Evolutionary conservation across 2,888 invertebrate genomes (phyloP).

Genomic region (Cacoxenus indagator): DNA sequence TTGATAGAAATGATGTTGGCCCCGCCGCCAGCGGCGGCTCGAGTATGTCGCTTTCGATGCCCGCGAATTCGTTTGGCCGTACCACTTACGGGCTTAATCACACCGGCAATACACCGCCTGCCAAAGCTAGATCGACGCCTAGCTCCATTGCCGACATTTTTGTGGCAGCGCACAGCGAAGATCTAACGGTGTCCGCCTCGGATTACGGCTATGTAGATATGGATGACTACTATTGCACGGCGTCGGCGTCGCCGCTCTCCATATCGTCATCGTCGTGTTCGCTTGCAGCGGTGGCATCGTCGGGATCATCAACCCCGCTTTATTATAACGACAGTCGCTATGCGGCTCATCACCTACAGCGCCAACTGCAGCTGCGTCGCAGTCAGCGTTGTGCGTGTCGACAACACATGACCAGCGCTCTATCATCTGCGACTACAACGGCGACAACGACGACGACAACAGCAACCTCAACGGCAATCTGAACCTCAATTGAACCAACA

Average conservation of each 20-base stretch:
- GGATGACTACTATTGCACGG: neutral
- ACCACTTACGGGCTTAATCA: neutral
- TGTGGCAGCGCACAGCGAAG: conserved; percentile 3
- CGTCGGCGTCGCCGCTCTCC: conserved; percentile 20
- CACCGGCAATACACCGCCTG: neutral
- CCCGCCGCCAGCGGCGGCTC: neutral
- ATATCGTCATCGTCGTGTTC: conserved; percentile 7
- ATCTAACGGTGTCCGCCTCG: neutral
- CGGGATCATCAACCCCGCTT: neutral
- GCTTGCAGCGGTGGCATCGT: neutral
- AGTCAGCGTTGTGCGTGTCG: neutral
- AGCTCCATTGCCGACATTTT: conserved; percentile 6
- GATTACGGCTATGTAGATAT: neutral
- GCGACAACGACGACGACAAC: conserved; percentile 23
- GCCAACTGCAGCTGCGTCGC: conserved; percentile 20
- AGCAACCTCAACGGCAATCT: neutral
- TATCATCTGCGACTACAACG: conserved; percentile 31
- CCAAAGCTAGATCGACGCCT: conserved; percentile 9
- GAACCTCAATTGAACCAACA: neutral
- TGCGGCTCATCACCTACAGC: conserved; percentile 12
- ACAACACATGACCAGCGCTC: neutral
- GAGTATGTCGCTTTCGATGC: neutral
- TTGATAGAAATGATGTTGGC: neutral
- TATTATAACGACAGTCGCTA: neutral
- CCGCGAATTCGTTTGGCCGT: neutral